phyloP scores from a whole-genome alignment of 1,140 invertebrate genomes.

The Hestina assimilis region DNA sequence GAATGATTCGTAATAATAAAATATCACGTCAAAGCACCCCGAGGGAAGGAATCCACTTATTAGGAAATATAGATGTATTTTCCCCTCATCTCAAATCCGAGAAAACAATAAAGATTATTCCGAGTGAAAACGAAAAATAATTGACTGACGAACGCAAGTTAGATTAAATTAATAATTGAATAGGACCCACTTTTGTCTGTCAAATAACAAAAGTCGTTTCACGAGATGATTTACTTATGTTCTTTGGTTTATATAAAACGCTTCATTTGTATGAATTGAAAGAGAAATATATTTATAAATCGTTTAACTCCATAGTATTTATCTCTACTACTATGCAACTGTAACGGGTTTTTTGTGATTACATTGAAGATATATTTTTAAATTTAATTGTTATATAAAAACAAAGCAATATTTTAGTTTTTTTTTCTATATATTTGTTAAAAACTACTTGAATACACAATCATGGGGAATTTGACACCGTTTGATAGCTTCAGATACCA shows the following conservation, averaged over 20 bases:
- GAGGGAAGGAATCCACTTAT: slow-evolving; percentile 13
- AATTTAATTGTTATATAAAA: no score
- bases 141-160: slow-evolving; percentile 4
- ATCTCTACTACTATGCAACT: no score
- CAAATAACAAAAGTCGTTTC: slow-evolving; percentile 11
- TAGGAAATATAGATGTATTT: slow-evolving; percentile 15
- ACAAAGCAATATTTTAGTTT: no score
- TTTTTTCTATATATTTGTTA: no score
- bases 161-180: slow-evolving; percentile 19
- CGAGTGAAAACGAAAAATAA: slow-evolving; percentile 1
- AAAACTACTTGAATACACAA: no score
- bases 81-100: slow-evolving; percentile 4
- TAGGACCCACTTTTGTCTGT: slow-evolving; percentile 7
- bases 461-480: no score
- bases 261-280: no score
- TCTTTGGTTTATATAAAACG: neutral
- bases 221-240: slow-evolving; percentile 1
- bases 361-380: no score
- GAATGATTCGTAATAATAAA: slow-evolving; percentile 17
- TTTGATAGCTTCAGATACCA: no score
- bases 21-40: slow-evolving; percentile 10
- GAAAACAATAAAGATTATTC: slow-evolving; percentile 15
- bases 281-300: no score
- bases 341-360: no score
- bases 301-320: no score